Percentiles rank a stretch among this genome's conserved stretches.
These are phyloP conservation scores for Eulacestoma nigropectus DNA, from an alignment of 2,113 vertebrate species.

Conservation along the genomic window DNA sequence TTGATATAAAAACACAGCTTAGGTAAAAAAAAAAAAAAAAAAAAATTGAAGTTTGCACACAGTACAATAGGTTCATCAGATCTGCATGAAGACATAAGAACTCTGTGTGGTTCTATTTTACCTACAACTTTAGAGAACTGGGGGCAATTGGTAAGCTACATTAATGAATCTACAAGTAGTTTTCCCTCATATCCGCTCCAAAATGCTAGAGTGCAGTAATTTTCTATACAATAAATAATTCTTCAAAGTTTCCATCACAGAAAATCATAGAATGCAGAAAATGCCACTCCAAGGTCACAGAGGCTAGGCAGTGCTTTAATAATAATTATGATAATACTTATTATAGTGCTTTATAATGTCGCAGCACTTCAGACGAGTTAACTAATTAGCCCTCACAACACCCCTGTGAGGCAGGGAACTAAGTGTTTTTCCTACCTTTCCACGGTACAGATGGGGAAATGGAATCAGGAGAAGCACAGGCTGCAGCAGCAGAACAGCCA, in stretches of 20 bases:
- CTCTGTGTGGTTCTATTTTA: constrained; percentile 76
- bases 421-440: constrained; percentile 43
- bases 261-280: constrained; percentile 55
- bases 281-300: constrained; percentile 57
- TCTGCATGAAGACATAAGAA: constrained; percentile 72
- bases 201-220: constrained; percentile 67
- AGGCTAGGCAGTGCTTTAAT: constrained; percentile 77
- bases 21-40: constrained; percentile 73
- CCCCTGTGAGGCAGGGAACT: constrained; percentile 13
- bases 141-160: constrained; percentile 25
- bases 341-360: constrained; percentile 51
- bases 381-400: constrained; percentile 13
- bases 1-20: constrained; percentile 93
- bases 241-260: constrained; percentile 47
- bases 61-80: constrained; percentile 84
- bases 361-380: constrained; percentile 36
- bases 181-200: constrained; percentile 60
- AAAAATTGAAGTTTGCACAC: constrained; percentile 81
- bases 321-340: constrained; percentile 60
- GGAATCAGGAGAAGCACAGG: not conserved
- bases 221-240: constrained; percentile 77
- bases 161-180: constrained; percentile 57
- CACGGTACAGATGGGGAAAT: not conserved
- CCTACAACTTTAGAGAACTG: constrained; percentile 50
- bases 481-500: not conserved